These are phyloP conservation scores for Holocentrus rufus DNA, from an alignment of 2,797 vertebrate genomes.

Conservation along the genomic window DNA sequence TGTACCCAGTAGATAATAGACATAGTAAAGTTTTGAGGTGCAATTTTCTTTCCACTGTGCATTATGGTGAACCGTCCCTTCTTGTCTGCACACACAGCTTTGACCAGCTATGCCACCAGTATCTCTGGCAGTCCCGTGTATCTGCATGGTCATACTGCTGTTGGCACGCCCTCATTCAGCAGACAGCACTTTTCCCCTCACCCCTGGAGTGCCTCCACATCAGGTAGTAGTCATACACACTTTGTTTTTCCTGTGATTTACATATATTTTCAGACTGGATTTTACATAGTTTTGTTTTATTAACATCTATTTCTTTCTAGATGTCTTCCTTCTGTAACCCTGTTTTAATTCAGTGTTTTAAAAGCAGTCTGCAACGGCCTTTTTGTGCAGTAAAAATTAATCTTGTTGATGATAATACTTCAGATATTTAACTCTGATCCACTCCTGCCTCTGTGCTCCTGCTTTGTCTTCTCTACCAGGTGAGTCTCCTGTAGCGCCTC, in stretches of 20 bases:
- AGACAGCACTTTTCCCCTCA: constrained; percentile 99
- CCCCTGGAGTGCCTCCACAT: constrained; percentile 97
- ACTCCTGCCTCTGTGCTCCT: not conserved
- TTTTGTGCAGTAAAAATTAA: not conserved
- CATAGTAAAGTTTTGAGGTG: not conserved
- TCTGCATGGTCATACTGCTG: constrained; percentile 90
- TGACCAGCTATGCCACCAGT: constrained; percentile 94
- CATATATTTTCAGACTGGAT: not conserved
- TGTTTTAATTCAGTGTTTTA: not conserved
- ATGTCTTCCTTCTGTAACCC: not conserved
- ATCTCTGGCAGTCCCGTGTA: constrained; percentile 95
- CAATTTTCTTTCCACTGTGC: not conserved
- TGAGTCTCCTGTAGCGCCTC: constrained; percentile 94
- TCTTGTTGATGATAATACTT: not conserved
- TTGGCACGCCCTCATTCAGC: constrained; percentile 95
- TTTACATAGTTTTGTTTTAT: too few relatives aligned
- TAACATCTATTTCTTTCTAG: not conserved
- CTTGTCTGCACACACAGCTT: constrained; percentile 84
- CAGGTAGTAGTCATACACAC: constrained; percentile 83
- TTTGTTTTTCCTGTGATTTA: not conserved
- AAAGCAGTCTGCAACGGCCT: not conserved
- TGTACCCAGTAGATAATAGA: not conserved
- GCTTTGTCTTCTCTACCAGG: constrained; percentile 75
- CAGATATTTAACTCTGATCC: not conserved
- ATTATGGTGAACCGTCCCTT: constrained; percentile 44